Evolutionary conservation across 2,888 invertebrate genomes (phyloP), one percentile per base, ranked within the genome.

Genomic region (Amphipyra berbera): DNA sequence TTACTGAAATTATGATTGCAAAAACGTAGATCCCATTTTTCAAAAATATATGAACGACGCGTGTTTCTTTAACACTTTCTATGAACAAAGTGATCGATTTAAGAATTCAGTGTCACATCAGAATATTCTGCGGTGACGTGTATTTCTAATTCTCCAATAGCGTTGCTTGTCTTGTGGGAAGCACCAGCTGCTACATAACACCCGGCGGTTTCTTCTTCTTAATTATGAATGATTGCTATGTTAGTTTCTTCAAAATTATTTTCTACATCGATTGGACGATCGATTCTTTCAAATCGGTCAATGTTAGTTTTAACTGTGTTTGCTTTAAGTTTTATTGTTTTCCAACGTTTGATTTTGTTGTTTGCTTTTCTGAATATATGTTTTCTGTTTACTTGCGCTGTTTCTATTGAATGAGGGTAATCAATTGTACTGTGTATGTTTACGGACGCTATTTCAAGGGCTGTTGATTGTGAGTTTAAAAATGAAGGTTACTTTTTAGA

Each of bases 31-130:
- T 62, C 4, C 35, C 57, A 60, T 55, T 60, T 66, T 71, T 44
- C 37, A 0, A 8, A 49, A 35, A 14, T 42, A n/a, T 35, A 2
- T 21, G 13, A 12, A 14, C 50, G 30, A 74, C 56, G 81, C 90
- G 90, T 87, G 82, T 79, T 59, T 55, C 80, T 66, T 55, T 70
- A 56, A 68, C 83, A 76, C 75, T 61, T 52, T 60, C 73, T 61
- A 56, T 67, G 71, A 70, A 61, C 41, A 40, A 73, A 88, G 73
- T 90, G 90, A 89, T 93, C 83, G 90, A 92, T 91, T 89, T 87
- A 70, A 77, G 72, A 76, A 74, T 86, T 85, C 84, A 88, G 73
- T 87, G 82, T 83, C 86, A 86, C 78, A 78, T 82, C 70, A 78
- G 56, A 63, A 55, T 56, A 52, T 61, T 66, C 61, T 62, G 37